Conservation (phyloP, 1,140 invertebrate species). For the Diachasmimorpha longicaudata region DNA sequence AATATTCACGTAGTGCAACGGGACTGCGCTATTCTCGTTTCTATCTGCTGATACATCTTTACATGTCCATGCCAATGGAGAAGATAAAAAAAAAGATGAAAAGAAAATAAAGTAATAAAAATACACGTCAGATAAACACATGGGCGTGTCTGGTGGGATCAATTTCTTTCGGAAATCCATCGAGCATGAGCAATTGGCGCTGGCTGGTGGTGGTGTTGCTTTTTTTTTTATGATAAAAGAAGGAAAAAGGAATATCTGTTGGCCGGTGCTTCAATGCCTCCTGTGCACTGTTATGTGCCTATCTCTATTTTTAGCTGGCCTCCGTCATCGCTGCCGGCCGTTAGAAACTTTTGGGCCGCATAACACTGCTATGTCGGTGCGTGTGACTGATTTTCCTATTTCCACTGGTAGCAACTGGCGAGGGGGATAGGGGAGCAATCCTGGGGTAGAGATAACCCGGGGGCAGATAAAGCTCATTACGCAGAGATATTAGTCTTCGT, state of each 20-base stretch:
- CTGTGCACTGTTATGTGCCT: conserved; percentile 5
- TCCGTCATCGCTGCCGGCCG: conserved; percentile 11
- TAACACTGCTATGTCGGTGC: not conserved
- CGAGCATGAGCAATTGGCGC: conserved; percentile 15
- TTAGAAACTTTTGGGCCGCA: conserved; percentile 3
- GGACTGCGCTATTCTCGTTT: not conserved
- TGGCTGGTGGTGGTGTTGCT: not conserved
- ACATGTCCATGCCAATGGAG: not conserved
- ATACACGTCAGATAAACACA: conserved; percentile 5
- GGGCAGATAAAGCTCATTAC: not conserved
- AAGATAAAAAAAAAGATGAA: not conserved
- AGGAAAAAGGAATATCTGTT: not conserved
- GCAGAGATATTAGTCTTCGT: not conserved
- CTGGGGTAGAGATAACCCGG: not conserved
- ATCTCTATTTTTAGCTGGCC: conserved; percentile 12
- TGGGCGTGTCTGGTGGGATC: conserved; percentile 23
- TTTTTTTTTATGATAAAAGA: not conserved
- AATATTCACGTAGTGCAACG: not conserved
- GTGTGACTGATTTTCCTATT: not conserved
- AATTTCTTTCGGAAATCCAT: conserved; percentile 28
- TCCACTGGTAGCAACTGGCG: not conserved
- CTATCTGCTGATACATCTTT: not conserved
- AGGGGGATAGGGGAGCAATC: not conserved
- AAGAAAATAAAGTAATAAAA: not conserved
- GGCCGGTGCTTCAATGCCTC: not conserved